Evolutionary conservation across 2,888 invertebrate genomes (phyloP), one percentile per base, ranked within the genome.

Genomic region (Nasonia oneida): DNA sequence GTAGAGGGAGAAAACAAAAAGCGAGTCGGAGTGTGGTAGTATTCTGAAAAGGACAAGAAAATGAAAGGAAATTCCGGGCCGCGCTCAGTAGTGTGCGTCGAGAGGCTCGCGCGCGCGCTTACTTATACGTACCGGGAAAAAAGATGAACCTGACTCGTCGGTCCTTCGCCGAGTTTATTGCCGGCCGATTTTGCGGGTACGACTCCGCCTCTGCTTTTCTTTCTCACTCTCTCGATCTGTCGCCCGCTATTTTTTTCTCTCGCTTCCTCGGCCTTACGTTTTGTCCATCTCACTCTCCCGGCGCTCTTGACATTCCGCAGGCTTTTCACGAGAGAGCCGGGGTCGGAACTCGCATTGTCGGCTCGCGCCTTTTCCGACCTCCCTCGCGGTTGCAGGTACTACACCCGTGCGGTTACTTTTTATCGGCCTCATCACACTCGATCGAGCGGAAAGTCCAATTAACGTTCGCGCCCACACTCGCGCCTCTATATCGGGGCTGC

Each of bases 121-220:
- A 14, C 39, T 4, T 29, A 71, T 64, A 71, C 57, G 70, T 87
- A 81, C 81, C 81, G 80, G 67, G 82, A 82, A 80, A 86, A 84
- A 87, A 87, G 85, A 83, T 87, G 87, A 88, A 86, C 86, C 84
- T 76, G 87, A 74, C 86, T 81, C 76, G 33, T 53, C 39, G 86
- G 71, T 85, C 75, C 61, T 79, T 84, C 39, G 81, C 57, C 76
- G 85, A 85, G 83, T 89, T 88, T 88, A 89, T 88, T 85, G 85
- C 85, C 33, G 50, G 53, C 80, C 81, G 83, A 88, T 88, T 89
- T 88, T 87, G 87, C 88, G 80, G 81, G 82, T 85, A 87, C 85
- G 88, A 79, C 85, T 83, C 70, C 78, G 47, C 84, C 86, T 77
- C 77, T 73, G 79, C 53, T 75, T 57, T 23, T 18, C 67, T 71